Percentiles rank a stretch among this genome's conserved stretches.
phyloP scores from a whole-genome alignment of 53 echinoderm and acorn worm genomes.

The Glandiceps talaboti region DNA sequence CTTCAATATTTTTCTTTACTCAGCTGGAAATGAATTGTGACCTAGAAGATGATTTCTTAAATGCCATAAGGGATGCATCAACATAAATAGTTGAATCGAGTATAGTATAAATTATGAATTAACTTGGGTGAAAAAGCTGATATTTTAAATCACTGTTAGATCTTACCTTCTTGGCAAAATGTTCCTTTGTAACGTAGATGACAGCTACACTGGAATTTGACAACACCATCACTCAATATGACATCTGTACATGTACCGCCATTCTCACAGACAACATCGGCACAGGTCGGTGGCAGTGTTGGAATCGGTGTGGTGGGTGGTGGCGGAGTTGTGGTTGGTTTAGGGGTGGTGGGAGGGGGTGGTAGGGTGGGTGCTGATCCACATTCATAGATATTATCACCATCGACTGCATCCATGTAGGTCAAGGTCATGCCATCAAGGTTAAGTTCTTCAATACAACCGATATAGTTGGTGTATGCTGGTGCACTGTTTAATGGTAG shows the following conservation, averaged over 20 bases:
- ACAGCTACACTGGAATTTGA: slow-evolving; percentile 32
- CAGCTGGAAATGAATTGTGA: no score
- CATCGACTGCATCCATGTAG: background rate
- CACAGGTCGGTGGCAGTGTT: slow-evolving; percentile 15
- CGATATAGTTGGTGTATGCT: background rate
- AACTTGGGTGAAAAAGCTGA: no score
- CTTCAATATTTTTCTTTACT: no score
- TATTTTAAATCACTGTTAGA: no score
- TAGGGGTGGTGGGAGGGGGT: background rate
- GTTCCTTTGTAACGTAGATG: slow-evolving; percentile 30
- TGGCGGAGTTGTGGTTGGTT: background rate
- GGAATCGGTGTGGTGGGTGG: background rate
- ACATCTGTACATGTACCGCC: slow-evolving; percentile 28
- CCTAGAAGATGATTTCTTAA: no score
- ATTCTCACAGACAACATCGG: slow-evolving; percentile 23
- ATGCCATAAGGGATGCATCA: no score
- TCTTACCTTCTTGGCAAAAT: slow-evolving; percentile 28
- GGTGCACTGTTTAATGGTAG: background rate
- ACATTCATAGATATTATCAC: background rate
- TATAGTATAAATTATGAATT: no score
- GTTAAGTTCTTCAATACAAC: background rate
- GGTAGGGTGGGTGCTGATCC: background rate
- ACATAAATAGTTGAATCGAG: no score
- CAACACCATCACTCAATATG: background rate
- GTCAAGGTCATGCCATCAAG: background rate